Base-by-base conservation (phyloP, 2,888 invertebrate species). In the Protophormia terraenovae region DNA sequence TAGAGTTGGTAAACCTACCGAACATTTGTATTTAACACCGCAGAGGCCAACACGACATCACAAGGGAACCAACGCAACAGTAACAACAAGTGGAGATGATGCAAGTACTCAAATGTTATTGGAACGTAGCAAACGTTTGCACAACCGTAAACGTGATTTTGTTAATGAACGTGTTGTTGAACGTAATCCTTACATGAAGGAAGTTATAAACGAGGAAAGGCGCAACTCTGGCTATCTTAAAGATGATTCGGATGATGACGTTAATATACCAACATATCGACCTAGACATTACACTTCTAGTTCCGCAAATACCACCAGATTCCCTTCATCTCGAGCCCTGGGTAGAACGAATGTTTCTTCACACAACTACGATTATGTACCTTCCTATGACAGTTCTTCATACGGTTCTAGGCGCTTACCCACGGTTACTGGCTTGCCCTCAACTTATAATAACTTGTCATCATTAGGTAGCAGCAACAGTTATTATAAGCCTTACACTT, bases 121-220 rank as follows among this genome's bases (percentile, higher is more conserved):
- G 19, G 92, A 92, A 83, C 91, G 92, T 12, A 91, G 93, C 80
- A 91, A 92, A 84, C 89, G 90, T 53, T 75, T 93, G 60, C 93
- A 92, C 32, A 89, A 91, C 79, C 91, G 90, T 29, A 93, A 93
- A 79, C 88, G 92, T 24, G 92, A 93, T 3, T 93, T 93, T 85
- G 91, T 93, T 53, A 91, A 92, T 71, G 92, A 92, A 32, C 91
- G 92, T 35, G 91, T 91, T 0, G 91, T 89, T 12, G 92, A 92
- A 24, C 90, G 91, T 2, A 93, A 93, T 91, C 92, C 93, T 3
- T 93, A 93, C 55, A 90, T 93, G 86, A 90, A 90, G 19, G 90
- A 91, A 58, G 91, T 91, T 8, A 89, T 91, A 14, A 89, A 89
- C 27, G 89, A 89, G 24, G 90, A 89, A 38, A 87, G 88, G 45